Conservation (phyloP, 2,113 vertebrate species). For the Penelope pileata region DNA sequence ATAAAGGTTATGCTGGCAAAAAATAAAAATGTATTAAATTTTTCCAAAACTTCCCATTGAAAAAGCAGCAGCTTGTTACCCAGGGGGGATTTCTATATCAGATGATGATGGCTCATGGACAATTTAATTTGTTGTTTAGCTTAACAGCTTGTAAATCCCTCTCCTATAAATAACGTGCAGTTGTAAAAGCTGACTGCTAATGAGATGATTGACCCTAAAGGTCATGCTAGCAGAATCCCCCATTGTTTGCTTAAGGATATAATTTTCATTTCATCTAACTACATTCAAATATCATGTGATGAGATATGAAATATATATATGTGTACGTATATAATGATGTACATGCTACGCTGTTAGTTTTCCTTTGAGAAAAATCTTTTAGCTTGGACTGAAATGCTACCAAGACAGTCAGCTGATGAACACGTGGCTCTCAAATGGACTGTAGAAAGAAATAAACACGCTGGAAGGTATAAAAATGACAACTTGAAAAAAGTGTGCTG, state of each 20-base stretch:
- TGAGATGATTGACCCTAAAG: slow-evolving; percentile 81
- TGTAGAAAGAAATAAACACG: neutral
- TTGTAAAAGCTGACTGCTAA: slow-evolving; percentile 81
- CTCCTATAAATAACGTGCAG: slow-evolving; percentile 71
- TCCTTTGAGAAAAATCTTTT: neutral
- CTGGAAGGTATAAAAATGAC: neutral
- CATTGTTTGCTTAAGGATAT: slow-evolving; percentile 70
- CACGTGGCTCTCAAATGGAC: neutral
- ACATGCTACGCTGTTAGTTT: neutral
- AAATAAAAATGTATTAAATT: slow-evolving; percentile 33
- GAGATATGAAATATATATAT: neutral
- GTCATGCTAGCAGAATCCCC: slow-evolving; percentile 66
- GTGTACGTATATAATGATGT: neutral
- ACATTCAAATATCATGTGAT: neutral
- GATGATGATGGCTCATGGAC: slow-evolving; percentile 76
- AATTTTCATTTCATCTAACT: slow-evolving; percentile 55
- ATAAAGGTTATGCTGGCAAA: slow-evolving; percentile 54
- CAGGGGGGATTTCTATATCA: slow-evolving; percentile 71
- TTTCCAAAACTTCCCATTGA: slow-evolving; percentile 50
- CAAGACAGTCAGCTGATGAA: neutral
- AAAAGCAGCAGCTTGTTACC: slow-evolving; percentile 73
- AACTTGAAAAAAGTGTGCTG: neutral
- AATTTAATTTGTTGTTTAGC: slow-evolving; percentile 86
- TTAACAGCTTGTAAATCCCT: slow-evolving; percentile 79
- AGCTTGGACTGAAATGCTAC: neutral